Conservation (phyloP, 37 sponge, comb jelly and placozoan genomes). For the Theonella swinhoei region DNA sequence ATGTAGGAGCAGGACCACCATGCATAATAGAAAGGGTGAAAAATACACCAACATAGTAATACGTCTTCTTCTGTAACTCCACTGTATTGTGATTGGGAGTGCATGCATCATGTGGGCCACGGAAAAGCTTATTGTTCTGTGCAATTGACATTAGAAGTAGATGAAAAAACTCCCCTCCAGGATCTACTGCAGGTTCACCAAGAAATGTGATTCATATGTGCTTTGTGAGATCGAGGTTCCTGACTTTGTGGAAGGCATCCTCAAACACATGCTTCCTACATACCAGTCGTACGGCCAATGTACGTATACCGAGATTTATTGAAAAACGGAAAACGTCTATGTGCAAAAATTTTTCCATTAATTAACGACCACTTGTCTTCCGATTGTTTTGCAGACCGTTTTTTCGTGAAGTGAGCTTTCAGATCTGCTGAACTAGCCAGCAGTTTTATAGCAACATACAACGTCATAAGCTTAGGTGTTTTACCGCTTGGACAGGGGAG, state of each 20-base stretch:
- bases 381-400: no score
- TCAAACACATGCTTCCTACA: background rate
- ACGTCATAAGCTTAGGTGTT: no score
- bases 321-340: no score
- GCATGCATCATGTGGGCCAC: background rate
- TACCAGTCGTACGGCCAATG: no score
- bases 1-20: slow-evolving; percentile 11
- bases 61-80: slow-evolving; percentile 1
- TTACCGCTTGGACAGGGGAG: no score
- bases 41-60: background rate
- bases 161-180: background rate
- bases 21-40: background rate
- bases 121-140: background rate
- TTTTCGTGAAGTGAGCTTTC: no score
- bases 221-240: background rate
- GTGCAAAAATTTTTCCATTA: no score
- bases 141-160: background rate
- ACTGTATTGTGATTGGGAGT: background rate
- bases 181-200: background rate
- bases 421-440: no score
- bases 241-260: background rate
- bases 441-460: no score
- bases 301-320: no score
- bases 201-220: background rate
- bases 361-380: no score